phyloP scores from a whole-genome alignment of 2,797 vertebrate genomes.

The Silurus aristotelis region DNA sequence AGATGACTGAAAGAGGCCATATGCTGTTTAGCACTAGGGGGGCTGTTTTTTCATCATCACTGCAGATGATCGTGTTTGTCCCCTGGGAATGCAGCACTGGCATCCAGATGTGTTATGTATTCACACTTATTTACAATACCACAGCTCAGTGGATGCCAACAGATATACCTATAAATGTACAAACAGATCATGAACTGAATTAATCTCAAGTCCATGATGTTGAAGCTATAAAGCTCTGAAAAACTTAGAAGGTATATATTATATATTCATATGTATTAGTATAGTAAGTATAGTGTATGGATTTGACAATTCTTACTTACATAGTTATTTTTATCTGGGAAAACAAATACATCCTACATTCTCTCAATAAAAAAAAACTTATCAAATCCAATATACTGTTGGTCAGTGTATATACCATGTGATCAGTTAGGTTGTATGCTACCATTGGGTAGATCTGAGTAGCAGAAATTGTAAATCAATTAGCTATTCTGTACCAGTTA shows the following conservation, averaged over 20 bases:
- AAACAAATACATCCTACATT: not conserved
- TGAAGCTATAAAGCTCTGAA: not conserved
- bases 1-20: conserved; percentile 26
- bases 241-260: not conserved
- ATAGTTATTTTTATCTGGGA: not conserved
- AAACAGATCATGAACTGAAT: not conserved
- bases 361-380: not conserved
- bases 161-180: conserved; percentile 1
- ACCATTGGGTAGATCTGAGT: not conserved
- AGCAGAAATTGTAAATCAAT: not conserved
- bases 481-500: no score
- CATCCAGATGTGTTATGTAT: conserved; percentile 45
- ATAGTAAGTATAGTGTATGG: not conserved
- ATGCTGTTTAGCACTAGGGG: conserved; percentile 30
- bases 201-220: not conserved
- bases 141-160: conserved; percentile 35
- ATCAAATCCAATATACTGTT: not conserved
- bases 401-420: not conserved
- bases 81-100: conserved; percentile 23
- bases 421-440: not conserved
- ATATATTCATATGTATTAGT: not conserved
- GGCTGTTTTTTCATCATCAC: conserved; percentile 18
- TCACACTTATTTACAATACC: conserved; percentile 23
- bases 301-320: not conserved
- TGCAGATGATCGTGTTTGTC: conserved; percentile 31